Percentiles rank a stretch among this genome's conserved stretches.
Evolutionary conservation across 1,140 invertebrate genomes (phyloP).

Genomic region (Drosophila ironensis): DNA sequence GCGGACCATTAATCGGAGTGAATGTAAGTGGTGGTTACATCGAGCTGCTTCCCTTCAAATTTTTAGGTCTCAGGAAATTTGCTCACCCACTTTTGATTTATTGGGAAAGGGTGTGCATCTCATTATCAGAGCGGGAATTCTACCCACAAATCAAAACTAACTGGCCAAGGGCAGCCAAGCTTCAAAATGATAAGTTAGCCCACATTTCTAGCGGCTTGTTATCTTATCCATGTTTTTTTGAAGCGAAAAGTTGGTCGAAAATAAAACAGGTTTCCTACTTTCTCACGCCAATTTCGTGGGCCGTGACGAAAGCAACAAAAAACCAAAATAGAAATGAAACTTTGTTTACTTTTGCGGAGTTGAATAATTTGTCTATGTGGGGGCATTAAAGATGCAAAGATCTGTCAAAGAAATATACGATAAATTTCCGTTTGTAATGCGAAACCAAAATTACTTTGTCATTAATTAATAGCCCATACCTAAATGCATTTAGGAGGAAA

Average conservation of each 20-base stretch:
- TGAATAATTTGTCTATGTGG: conserved; percentile 21
- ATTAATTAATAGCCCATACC: conserved; percentile 40
- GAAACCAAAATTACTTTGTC: conserved; percentile 43
- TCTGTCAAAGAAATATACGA: conserved; percentile 41
- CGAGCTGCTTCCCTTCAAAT: conserved; percentile 35
- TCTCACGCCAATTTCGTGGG: conserved; percentile 70
- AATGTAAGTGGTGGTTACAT: conserved; percentile 13
- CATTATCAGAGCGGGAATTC: conserved; percentile 17
- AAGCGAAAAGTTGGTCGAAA: conserved; percentile 1
- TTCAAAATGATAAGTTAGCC: conserved; percentile 25
- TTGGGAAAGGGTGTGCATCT: conserved; percentile 36
- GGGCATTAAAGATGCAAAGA: conserved; percentile 43
- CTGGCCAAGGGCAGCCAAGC: conserved; percentile 2
- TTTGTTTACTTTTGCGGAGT: conserved; percentile 10
- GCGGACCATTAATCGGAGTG: conserved; percentile 2
- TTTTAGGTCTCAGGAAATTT: conserved; percentile 12
- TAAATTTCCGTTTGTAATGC: conserved; percentile 53
- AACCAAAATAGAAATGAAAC: conserved; percentile 20
- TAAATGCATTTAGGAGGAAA: conserved; percentile 12
- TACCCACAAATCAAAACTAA: conserved; percentile 38
- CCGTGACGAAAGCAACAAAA: conserved; percentile 51
- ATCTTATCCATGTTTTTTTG: background rate
- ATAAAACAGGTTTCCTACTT: conserved; percentile 72
- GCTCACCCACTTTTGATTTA: conserved; percentile 25
- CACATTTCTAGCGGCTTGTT: conserved; percentile 31